Evolutionary conservation across 2,888 invertebrate genomes (phyloP), one percentile per base, ranked within the genome.

Genomic region (Isotomurus palustris): DNA sequence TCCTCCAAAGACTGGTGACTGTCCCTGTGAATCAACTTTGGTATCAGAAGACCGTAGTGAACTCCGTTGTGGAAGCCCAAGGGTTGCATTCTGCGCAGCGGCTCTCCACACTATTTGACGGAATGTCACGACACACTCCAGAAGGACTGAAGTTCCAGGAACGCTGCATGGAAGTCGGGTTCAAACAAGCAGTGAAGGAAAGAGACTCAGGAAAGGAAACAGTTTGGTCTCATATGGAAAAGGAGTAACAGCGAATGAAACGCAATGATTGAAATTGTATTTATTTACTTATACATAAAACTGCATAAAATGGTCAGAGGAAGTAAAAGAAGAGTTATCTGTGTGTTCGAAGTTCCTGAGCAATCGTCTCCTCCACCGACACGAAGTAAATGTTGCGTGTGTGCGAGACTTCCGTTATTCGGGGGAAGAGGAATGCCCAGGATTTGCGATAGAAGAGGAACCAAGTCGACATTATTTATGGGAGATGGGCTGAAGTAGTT

Each of bases 391-490:
- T n/a, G n/a, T n/a, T n/a, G n/a, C n/a, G n/a, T n/a, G n/a, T n/a
- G n/a, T n/a, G n/a, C n/a, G n/a, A 43, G 19, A 43, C 22, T 43
- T 5, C 43, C 43, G 19, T 43, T 43, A 22, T 43, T 43, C 4
- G 43, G 43, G 14, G 43, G 3, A 22, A 6, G 4, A 6, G 21
- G 6, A 57, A 84, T 71, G 32, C 80, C 76, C 10, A 86, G 74
- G 43, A 85, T 76, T 61, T 80, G 74, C 70, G 83, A 82, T 70
- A 85, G 81, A 22, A 87, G 73, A 32, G 82, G 80, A 71, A 82
- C 84, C 45, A 87, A 74, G 74, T 87, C 85, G 14, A 86, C 79
- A 47, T 79, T 82, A 54, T 81, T 75, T 62, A 86, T 84, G 0
- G 84, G 81, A 3, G 78, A 47, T 38, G 48, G 47, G 10, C 40